Base-by-base conservation (phyloP, 2,797 vertebrate species). In the Emys orbicularis region DNA sequence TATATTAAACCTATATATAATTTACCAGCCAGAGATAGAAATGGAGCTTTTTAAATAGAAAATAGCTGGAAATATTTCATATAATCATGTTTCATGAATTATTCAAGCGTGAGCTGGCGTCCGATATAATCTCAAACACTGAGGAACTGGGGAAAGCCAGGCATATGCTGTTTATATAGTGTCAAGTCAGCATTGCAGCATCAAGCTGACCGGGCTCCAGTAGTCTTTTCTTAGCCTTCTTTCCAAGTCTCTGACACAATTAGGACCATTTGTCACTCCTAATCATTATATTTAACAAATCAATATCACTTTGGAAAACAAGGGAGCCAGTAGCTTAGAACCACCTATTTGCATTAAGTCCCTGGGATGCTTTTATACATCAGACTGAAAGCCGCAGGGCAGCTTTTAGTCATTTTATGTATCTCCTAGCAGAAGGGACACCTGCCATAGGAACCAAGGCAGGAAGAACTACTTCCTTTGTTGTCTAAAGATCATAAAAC, bases 261-360 rank as follows among this genome's bases (percentile, higher is more conserved):
- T 61, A 89, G 86, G 65, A 52, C 37, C 59, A 15, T 83, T 92
- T 54, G n/a, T 97, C 91, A 52, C 87, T 53, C 83, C 92, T 89
- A 65, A 88, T 85, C 6, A 72, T 92, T 90, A 72, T 92, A 57
- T 96, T 94, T 97, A 96, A 97, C 6, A 76, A 85, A 88, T 61
- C 91, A 37, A 90, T 92, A 79, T 44, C 10, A 7, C 86, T 96
- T 86, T 83, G 87, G 80, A 83, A 92, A 89, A 83, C 82, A 27
- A 90, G n/a, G 87, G 74, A 52, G 89, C 0, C 5, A 31, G 81
- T 76, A 85, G 90, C 68, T 21, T 37, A 54, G 25, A 47, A 34
- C 50, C 37, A 29, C 23, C 0, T 1, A 80, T 84, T 68, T 29
- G 50, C 1, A 4, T 34, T 47, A 53, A 34, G 52, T 44, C 90